These are phyloP conservation scores for Coelinius sp. DNA, from an alignment of 2,888 invertebrate species.

Conservation along the genomic window DNA sequence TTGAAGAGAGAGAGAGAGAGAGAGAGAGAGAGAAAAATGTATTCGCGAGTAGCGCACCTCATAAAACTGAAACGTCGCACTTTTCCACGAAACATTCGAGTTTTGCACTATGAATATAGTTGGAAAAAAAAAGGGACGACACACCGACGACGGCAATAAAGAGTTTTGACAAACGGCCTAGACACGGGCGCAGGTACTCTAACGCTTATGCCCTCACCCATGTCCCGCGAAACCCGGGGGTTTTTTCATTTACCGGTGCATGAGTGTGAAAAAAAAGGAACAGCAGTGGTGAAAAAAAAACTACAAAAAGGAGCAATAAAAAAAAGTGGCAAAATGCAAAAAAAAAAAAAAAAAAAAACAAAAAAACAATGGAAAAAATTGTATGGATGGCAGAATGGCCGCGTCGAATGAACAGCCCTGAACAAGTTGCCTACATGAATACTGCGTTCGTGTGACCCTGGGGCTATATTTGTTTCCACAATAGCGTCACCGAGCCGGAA, in stretches of 20 bases:
- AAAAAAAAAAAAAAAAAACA: constrained; percentile 8
- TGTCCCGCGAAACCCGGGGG: constrained; percentile 16
- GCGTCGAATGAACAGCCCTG: constrained; percentile 29
- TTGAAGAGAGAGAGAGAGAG: not conserved
- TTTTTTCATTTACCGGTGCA: constrained; percentile 37
- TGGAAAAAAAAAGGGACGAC: not conserved
- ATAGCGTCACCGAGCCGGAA: not conserved
- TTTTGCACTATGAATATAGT: constrained; percentile 47
- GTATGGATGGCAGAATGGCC: constrained; percentile 31
- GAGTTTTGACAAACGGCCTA: constrained; percentile 67
- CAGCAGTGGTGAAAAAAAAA: not conserved
- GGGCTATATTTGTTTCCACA: constrained; percentile 18
- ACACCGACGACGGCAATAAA: constrained; percentile 59
- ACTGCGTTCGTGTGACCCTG: constrained; percentile 28
- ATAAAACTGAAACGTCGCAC: constrained; percentile 53
- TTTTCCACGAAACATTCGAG: constrained; percentile 50
- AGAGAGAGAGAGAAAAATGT: not conserved
- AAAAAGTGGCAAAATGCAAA: not conserved
- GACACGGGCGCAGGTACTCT: constrained; percentile 42
- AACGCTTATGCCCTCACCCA: constrained; percentile 16
- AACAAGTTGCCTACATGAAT: constrained; percentile 38
- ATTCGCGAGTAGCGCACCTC: not conserved
- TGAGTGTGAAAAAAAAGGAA: constrained; percentile 27
- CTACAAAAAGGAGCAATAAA: not conserved
- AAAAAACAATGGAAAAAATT: constrained; percentile 25